Base-by-base conservation (phyloP, 2,113 vertebrate species). In the Herpailurus yagouaroundi region DNA sequence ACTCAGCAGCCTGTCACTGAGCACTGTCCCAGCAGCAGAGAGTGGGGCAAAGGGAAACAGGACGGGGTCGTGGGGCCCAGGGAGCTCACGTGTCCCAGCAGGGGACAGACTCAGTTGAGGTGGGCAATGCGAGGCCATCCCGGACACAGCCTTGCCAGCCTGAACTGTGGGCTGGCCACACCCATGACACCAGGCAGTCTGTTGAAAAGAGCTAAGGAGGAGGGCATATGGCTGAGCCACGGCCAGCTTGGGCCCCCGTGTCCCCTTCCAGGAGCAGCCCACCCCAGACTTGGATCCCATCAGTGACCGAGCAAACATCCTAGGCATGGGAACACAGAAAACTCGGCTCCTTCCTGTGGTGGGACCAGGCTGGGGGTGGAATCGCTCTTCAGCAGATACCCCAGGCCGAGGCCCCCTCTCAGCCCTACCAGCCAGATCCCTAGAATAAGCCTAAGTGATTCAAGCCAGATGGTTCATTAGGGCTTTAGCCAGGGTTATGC, bases 401-500 rank as follows among this genome's bases (percentile, higher is more conserved):
- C 38, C 15, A 50, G 82, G 52, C 86, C 1, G 52, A 23, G 55
- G 55, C 55, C 63, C 31, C 4, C 50, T 88, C 80, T 91, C 81
- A 1, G 27, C 74, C 95, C 66, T 96, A 94, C 97, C 84, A 85
- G 33, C 92, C 96, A 97, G 95, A 96, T 95, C 96, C 89, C 91
- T 77, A 31, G 69, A 97, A 96, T 94, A 95, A 98, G 93, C 96
- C 81, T 97, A 69, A 97, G 50, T 97, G 97, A 98, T 98, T 98
- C 97, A 97, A 91, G 98, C 98, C 83, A 64, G 96, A 98, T 98
- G 97, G 96, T 96, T 97, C 98, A 33, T 98, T 79, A 97, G 6
- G 69, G 97, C 98, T 98, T 98, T 95, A 98, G 95, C 97, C 52
- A 73, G 98, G 98, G 98, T 98, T 98, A 98, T 97, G 97, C 98